These are phyloP conservation scores for Leucosticte australis DNA, from an alignment of 2,113 vertebrate genomes.

Conservation along the genomic window DNA sequence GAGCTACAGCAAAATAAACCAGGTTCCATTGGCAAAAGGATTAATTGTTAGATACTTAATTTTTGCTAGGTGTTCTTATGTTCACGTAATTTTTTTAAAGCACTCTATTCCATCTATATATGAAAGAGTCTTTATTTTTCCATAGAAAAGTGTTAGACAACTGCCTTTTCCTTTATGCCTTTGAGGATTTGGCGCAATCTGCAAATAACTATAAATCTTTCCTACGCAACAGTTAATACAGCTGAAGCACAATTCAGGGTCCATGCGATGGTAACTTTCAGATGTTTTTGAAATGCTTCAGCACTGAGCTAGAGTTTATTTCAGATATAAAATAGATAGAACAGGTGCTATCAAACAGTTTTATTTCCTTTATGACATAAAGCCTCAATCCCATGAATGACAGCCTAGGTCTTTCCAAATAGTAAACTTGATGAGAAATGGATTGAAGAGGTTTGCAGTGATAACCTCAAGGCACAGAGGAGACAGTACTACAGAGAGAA, in stretches of 20 bases:
- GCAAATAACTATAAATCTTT: not conserved
- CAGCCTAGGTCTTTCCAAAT: conserved; percentile 16
- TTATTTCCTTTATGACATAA: conserved; percentile 50
- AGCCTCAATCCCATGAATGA: conserved; percentile 33
- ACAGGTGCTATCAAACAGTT: conserved; percentile 36
- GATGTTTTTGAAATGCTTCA: conserved; percentile 10
- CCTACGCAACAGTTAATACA: not conserved
- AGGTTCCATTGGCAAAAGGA: not conserved
- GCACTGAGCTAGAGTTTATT: conserved; percentile 45
- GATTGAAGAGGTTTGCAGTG: not conserved
- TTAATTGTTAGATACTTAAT: not conserved
- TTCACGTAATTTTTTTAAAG: not conserved
- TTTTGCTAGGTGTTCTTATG: not conserved
- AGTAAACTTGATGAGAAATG: conserved; percentile 10
- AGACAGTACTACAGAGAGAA: not conserved
- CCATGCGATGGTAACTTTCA: conserved; percentile 12
- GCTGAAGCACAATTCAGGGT: not conserved
- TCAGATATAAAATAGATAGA: conserved; percentile 56
- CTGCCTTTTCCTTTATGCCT: not conserved
- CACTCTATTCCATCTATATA: not conserved
- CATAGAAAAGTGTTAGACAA: not conserved
- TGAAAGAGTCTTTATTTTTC: not conserved
- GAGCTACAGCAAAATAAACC: not conserved
- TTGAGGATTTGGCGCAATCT: not conserved
- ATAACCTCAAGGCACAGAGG: not conserved